These are phyloP conservation scores for Syrmaticus mikado DNA, from an alignment of 2,113 vertebrate genomes.

Conservation along the genomic window DNA sequence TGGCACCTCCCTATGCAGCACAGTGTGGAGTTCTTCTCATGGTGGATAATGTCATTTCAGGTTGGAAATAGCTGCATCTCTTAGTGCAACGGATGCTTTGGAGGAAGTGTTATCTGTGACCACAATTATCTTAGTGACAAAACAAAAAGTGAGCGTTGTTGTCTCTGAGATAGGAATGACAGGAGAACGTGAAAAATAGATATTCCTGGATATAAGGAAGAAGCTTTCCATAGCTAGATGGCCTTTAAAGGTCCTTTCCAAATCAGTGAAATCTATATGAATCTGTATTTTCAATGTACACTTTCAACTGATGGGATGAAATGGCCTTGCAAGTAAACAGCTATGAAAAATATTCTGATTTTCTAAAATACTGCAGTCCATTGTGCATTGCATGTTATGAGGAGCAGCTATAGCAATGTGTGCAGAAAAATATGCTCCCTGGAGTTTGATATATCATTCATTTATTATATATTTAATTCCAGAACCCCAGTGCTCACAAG, in stretches of 20 bases:
- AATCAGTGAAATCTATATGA: too few relatives aligned
- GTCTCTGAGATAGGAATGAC: not conserved
- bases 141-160: not conserved
- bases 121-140: not conserved
- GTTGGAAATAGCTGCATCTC: not conserved
- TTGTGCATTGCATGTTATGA: not conserved
- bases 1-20: not conserved
- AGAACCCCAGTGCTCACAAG: not conserved
- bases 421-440: not conserved
- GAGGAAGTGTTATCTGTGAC: not conserved
- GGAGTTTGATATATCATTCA: not conserved
- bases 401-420: not conserved
- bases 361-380: accelerated
- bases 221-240: too few relatives aligned
- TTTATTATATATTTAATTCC: not conserved
- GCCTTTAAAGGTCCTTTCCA: too few relatives aligned
- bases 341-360: not conserved
- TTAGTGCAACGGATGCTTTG: not conserved
- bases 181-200: not conserved
- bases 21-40: not conserved
- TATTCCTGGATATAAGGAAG: too few relatives aligned
- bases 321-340: not conserved
- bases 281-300: not conserved
- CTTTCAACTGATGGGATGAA: not conserved
- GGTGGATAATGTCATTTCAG: not conserved